phyloP scores from a whole-genome alignment of 2,797 vertebrate genomes.

The Centropyge bicolor region DNA sequence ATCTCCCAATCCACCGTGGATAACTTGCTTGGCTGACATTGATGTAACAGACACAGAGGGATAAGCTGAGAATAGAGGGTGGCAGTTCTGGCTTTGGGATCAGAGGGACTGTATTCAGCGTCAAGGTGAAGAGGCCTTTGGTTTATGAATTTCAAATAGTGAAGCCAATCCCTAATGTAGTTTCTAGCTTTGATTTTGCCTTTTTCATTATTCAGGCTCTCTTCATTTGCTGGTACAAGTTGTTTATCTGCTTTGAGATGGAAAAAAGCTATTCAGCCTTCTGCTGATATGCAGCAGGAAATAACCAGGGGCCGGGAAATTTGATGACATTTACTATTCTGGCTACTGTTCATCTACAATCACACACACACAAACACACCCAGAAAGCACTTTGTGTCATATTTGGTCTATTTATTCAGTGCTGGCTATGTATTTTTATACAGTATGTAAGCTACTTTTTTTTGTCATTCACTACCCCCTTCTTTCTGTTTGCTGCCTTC shows the following conservation, averaged over 20 bases:
- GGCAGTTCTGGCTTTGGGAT: constrained; percentile 32
- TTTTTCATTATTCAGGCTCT: constrained; percentile 47
- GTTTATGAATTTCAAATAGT: constrained; percentile 35
- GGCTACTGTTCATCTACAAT: constrained; percentile 18
- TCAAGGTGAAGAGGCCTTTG: constrained; percentile 25
- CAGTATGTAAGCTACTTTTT: constrained; percentile 40
- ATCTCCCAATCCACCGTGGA: constrained; percentile 57
- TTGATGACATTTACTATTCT: constrained; percentile 54
- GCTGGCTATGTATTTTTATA: constrained; percentile 45
- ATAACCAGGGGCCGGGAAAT: constrained; percentile 44
- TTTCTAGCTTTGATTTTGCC: constrained; percentile 30
- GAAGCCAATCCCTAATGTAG: constrained; percentile 11
- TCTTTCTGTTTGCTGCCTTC: constrained; percentile 31
- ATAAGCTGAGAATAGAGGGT: constrained; percentile 37
- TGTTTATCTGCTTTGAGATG: constrained; percentile 57
- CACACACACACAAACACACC: neutral
- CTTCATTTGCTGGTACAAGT: constrained; percentile 48
- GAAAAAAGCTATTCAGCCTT: constrained; percentile 21
- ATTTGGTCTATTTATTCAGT: constrained; percentile 26
- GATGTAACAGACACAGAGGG: constrained; percentile 50
- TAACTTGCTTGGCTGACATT: constrained; percentile 57
- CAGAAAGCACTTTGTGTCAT: constrained; percentile 1
- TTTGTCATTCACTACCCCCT: constrained; percentile 24
- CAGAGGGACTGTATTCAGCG: constrained; percentile 14
- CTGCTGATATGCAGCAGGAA: constrained; percentile 56